Percentiles rank a stretch among this genome's conserved stretches.
Evolutionary conservation across 2,888 invertebrate species (phyloP).

Genomic region (Physocephala rufipes): DNA sequence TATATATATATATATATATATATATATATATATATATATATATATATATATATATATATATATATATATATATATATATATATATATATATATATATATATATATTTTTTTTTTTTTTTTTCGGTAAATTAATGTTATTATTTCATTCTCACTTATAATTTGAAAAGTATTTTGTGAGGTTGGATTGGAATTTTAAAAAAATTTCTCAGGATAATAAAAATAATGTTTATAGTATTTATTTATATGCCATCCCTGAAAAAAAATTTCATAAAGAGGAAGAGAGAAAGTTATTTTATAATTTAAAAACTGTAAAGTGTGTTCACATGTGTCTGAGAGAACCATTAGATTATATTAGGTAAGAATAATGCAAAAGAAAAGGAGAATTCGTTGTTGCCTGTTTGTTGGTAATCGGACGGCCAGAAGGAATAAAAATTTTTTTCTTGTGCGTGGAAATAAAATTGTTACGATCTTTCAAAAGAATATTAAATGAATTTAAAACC

Average conservation of each 20-base stretch:
- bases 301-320: neutral
- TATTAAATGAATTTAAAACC: slow-evolving; percentile 7
- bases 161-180: too few species aligned
- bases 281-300: neutral
- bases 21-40: too few species aligned
- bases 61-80: too few species aligned
- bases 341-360: neutral
- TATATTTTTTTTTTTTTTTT: too few species aligned
- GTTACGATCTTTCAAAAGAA: slow-evolving; percentile 40
- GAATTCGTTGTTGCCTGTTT: slow-evolving; percentile 24
- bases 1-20: too few species aligned
- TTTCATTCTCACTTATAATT: too few species aligned
- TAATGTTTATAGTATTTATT: slow-evolving; percentile 20
- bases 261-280: neutral
- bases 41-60: too few species aligned
- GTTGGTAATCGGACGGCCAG: slow-evolving; percentile 42
- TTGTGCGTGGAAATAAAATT: slow-evolving; percentile 42
- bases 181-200: too few species aligned
- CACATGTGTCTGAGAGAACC: neutral
- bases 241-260: slow-evolving; percentile 19
- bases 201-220: too few species aligned
- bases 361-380: slow-evolving; percentile 7
- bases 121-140: too few species aligned
- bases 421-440: slow-evolving; percentile 44
- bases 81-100: too few species aligned